Conservation (phyloP, 2,888 invertebrate genomes). For the Mimumesa dahlbomi region DNA sequence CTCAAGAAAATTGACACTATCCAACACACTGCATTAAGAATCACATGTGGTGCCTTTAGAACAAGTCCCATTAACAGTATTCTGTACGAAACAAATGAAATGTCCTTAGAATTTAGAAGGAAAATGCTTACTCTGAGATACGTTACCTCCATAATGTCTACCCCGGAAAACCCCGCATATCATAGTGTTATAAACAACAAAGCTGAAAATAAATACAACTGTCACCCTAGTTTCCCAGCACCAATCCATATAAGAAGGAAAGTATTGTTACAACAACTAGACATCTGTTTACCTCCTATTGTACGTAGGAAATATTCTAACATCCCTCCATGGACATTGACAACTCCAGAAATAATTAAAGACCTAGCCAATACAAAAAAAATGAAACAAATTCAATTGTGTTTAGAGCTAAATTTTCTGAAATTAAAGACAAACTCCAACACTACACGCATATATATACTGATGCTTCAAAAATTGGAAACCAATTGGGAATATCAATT, state of each 20-base stretch:
- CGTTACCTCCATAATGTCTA: background rate
- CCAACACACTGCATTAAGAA: slow-evolving; percentile 8
- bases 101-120: background rate
- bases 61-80: background rate
- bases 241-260: background rate
- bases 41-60: background rate
- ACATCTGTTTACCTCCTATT: background rate
- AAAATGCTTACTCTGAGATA: background rate
- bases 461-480: background rate
- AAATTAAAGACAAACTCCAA: background rate
- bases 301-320: background rate
- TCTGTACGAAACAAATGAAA: background rate
- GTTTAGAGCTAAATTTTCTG: background rate
- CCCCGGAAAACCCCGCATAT: background rate
- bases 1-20: background rate
- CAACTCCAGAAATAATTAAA: background rate
- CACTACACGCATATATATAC: background rate
- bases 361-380: background rate
- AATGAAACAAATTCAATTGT: background rate
- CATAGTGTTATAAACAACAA: background rate
- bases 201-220: background rate
- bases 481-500: background rate
- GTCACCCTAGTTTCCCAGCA: background rate
- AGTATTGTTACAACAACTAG: background rate
- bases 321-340: background rate